phyloP scores from a whole-genome alignment of 1,140 invertebrate species.

The Phenacoccus solenopsis region DNA sequence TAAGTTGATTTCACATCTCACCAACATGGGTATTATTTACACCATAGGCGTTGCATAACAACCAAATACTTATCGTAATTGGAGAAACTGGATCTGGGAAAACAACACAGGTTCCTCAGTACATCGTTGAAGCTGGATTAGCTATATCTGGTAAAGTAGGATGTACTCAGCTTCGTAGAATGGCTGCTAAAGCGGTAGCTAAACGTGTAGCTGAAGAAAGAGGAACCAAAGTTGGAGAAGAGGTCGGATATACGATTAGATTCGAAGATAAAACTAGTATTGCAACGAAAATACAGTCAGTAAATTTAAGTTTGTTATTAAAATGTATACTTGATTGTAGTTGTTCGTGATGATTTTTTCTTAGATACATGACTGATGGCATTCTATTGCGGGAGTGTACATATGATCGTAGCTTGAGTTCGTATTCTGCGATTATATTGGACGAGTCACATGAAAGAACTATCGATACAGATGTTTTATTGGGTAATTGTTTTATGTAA shows the following conservation, averaged over 20 bases:
- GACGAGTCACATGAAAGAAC: conserved; percentile 97
- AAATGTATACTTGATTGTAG: neutral
- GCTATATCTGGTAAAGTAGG: conserved; percentile 48
- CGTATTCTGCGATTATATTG: conserved; percentile 76
- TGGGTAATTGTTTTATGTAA: conserved; percentile 54
- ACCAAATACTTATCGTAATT: conserved; percentile 86
- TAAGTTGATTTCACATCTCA: neutral
- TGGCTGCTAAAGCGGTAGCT: conserved; percentile 84
- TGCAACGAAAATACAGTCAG: conserved; percentile 51
- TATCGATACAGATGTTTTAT: conserved; percentile 84
- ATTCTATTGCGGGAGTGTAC: conserved; percentile 78
- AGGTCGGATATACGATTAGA: conserved; percentile 81
- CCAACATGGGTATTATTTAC: too few species aligned
- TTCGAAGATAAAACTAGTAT: conserved; percentile 75
- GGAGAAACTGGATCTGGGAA: conserved; percentile 96
- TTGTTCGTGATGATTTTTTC: conserved; percentile 25
- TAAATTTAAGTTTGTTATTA: neutral
- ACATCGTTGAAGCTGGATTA: conserved; percentile 46
- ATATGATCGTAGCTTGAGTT: conserved; percentile 47
- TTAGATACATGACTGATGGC: conserved; percentile 87
- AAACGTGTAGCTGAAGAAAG: conserved; percentile 72
- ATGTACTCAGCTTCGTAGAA: conserved; percentile 75
- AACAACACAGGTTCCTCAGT: conserved; percentile 88
- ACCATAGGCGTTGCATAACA: conserved; percentile 47
- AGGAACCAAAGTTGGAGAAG: conserved; percentile 45